Conservation (phyloP, 2,113 vertebrate species). For the Labrus mixtus region DNA sequence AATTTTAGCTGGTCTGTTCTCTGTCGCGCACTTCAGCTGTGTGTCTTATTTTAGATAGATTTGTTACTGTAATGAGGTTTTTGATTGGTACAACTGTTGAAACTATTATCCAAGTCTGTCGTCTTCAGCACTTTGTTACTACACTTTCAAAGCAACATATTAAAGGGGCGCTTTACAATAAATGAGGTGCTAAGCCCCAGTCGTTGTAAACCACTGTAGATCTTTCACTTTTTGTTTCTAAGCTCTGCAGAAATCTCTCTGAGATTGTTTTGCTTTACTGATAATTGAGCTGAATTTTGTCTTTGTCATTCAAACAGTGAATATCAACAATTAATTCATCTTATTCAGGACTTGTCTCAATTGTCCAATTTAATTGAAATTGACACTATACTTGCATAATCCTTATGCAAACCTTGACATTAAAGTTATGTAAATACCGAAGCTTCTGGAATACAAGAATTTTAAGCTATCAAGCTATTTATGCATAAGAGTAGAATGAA, state of each 20-base stretch:
- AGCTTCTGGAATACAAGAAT: too few species aligned
- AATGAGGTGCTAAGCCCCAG: background rate
- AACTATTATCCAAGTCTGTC: too few species aligned
- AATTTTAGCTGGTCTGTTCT: conserved; percentile 66
- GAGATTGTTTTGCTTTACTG: background rate
- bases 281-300: background rate
- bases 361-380: background rate
- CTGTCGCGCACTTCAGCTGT: conserved; percentile 12
- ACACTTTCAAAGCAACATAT: background rate
- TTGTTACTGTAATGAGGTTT: background rate
- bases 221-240: background rate
- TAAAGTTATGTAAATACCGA: too few species aligned
- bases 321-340: background rate
- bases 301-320: background rate
- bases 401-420: too few species aligned
- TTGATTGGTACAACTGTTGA: background rate
- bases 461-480: too few species aligned
- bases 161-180: background rate
- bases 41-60: conserved; percentile 3
- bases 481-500: too few species aligned
- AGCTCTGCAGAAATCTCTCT: background rate
- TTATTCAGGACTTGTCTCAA: background rate
- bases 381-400: too few species aligned
- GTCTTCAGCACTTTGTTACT: background rate
- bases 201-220: background rate